These are phyloP conservation scores for Dicentrarchus labrax DNA, from an alignment of 2,113 vertebrate genomes.

Conservation along the genomic window DNA sequence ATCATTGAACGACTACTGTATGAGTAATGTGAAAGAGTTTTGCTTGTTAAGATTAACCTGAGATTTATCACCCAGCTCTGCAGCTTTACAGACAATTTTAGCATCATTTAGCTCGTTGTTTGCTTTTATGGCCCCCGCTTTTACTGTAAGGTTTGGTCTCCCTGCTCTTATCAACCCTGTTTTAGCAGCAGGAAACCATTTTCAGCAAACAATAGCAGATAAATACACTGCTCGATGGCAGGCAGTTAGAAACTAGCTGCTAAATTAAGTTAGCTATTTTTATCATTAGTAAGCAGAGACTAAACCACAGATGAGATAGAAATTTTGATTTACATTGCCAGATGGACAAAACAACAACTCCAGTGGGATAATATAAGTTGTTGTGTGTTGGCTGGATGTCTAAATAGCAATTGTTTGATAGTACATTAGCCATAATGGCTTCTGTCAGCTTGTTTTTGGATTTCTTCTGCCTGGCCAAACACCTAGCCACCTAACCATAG, in stretches of 20 bases:
- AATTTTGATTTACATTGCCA: not conserved
- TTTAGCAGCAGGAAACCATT: slow-evolving; percentile 20
- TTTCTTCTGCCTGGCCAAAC: slow-evolving; percentile 15
- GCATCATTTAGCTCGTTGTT: slow-evolving; percentile 17
- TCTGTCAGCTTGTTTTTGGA: not conserved
- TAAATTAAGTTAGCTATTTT: not conserved
- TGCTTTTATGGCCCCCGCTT: slow-evolving; percentile 15
- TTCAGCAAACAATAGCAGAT: not conserved
- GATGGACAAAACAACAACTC: not conserved
- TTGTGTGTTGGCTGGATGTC: not conserved
- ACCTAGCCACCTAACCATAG: no score
- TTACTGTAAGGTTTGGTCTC: not conserved
- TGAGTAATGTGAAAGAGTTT: not conserved
- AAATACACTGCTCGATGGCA: not conserved
- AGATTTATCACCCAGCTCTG: slow-evolving; percentile 20
- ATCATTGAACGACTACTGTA: not conserved
- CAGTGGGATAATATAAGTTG: not conserved
- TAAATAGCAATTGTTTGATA: not conserved
- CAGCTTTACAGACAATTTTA: slow-evolving; percentile 23
- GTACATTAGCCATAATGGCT: not conserved
- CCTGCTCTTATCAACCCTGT: not conserved
- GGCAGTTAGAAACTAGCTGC: not conserved
- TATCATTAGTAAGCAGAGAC: not conserved
- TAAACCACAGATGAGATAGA: not conserved
- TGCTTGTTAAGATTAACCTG: slow-evolving; percentile 27